Conservation (phyloP, 2,113 vertebrate genomes). For the Struthidea cinerea region DNA sequence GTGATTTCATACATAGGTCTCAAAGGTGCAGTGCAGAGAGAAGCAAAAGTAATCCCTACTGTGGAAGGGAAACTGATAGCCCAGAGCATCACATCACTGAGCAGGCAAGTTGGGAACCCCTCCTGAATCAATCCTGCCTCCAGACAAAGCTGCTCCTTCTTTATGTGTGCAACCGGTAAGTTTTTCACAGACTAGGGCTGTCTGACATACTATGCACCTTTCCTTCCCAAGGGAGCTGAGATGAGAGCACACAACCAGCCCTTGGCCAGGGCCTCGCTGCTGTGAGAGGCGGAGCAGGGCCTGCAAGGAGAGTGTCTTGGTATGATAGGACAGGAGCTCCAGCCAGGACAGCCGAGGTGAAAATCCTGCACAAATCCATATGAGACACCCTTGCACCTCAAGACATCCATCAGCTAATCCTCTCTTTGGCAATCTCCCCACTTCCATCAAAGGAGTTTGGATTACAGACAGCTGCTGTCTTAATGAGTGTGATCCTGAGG, state of each 20-base stretch:
- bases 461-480: background rate
- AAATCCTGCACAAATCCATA: conserved; percentile 41
- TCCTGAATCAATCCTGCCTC: background rate
- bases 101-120: background rate
- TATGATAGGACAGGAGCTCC: background rate
- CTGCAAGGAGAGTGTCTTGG: background rate
- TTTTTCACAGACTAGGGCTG: background rate
- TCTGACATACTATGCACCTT: background rate
- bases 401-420: background rate
- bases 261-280: background rate
- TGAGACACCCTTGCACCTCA: conserved; percentile 5
- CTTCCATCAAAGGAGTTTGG: conserved; percentile 17
- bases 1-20: background rate
- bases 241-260: background rate
- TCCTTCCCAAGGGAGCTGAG: background rate
- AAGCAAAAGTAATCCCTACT: background rate
- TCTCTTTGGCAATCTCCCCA: background rate
- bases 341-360: conserved; percentile 21
- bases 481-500: background rate
- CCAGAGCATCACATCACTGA: background rate
- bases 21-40: background rate
- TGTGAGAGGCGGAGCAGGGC: background rate
- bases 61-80: background rate
- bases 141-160: background rate
- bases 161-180: background rate